Percentiles rank a stretch among this genome's conserved stretches.
phyloP scores from a whole-genome alignment of 2,888 invertebrate genomes.

The Cephonodes hylas region DNA sequence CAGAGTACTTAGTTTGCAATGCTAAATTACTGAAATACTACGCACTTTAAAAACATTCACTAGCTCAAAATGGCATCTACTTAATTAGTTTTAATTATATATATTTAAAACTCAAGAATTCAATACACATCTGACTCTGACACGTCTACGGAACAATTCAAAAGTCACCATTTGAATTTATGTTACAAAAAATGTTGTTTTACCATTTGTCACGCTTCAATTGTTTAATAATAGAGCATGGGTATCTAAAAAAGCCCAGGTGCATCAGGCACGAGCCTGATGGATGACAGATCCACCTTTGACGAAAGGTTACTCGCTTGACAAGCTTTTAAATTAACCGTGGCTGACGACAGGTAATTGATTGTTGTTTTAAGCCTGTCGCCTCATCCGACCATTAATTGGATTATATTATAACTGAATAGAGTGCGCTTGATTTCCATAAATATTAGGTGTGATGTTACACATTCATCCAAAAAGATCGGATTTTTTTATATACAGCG shows the following conservation, averaged over 20 bases:
- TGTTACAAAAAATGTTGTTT: conserved; percentile 1
- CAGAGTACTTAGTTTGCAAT: no score
- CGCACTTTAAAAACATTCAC: no score
- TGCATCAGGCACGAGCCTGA: conserved; percentile 24
- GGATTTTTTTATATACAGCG: not conserved
- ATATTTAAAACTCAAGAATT: not conserved
- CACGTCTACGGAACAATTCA: not conserved
- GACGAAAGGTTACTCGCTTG: conserved; percentile 44
- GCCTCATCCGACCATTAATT: conserved; percentile 27
- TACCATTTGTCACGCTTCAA: conserved; percentile 4
- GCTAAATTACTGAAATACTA: no score
- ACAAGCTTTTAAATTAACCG: conserved; percentile 26
- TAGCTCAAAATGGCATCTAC: not conserved
- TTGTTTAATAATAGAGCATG: conserved; percentile 6
- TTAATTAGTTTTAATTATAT: not conserved
- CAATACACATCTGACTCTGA: not conserved
- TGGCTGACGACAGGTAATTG: conserved; percentile 30
- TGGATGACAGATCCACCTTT: conserved; percentile 32
- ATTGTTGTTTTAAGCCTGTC: conserved; percentile 35
- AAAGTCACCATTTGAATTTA: not conserved
- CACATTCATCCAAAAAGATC: not conserved
- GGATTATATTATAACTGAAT: conserved; percentile 24
- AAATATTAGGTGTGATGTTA: not conserved
- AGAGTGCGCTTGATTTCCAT: conserved; percentile 3
- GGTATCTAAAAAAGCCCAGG: conserved; percentile 22